Percentiles rank a stretch among this genome's conserved stretches.
phyloP scores from a whole-genome alignment of 1,140 invertebrate genomes.

The Formica exsecta region DNA sequence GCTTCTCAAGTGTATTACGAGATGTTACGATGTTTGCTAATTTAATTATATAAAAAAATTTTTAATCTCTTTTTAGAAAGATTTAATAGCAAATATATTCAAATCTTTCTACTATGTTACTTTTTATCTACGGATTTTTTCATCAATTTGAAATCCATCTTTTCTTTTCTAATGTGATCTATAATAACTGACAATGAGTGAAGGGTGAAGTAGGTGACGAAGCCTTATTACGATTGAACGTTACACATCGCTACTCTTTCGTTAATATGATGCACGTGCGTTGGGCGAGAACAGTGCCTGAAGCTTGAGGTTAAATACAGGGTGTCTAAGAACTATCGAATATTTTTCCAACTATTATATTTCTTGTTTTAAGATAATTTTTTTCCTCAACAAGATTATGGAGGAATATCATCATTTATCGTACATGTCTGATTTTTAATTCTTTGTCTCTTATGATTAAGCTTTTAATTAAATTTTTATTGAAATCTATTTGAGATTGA shows the following conservation, averaged over 20 bases:
- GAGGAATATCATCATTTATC: background rate
- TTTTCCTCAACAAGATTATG: background rate
- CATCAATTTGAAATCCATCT: background rate
- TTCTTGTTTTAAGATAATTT: background rate
- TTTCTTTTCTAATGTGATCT: background rate
- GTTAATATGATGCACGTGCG: conserved; percentile 16
- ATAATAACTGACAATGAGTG: background rate
- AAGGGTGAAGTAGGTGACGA: conserved; percentile 7
- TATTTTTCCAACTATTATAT: background rate
- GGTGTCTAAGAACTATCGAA: background rate
- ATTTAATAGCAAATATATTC: background rate
- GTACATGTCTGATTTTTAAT: background rate
- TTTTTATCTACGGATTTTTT: background rate
- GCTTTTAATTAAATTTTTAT: background rate
- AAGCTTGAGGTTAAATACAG: background rate
- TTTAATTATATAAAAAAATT: background rate
- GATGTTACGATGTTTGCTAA: background rate
- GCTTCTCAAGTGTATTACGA: background rate
- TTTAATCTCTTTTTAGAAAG: background rate
- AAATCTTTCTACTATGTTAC: background rate
- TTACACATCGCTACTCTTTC: conserved; percentile 10
- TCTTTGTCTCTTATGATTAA: background rate
- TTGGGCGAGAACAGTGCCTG: background rate
- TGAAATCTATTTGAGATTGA: background rate
- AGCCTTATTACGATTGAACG: conserved; percentile 2